phyloP scores from a whole-genome alignment of 2,113 vertebrate genomes.

The Oreochromis aureus region DNA sequence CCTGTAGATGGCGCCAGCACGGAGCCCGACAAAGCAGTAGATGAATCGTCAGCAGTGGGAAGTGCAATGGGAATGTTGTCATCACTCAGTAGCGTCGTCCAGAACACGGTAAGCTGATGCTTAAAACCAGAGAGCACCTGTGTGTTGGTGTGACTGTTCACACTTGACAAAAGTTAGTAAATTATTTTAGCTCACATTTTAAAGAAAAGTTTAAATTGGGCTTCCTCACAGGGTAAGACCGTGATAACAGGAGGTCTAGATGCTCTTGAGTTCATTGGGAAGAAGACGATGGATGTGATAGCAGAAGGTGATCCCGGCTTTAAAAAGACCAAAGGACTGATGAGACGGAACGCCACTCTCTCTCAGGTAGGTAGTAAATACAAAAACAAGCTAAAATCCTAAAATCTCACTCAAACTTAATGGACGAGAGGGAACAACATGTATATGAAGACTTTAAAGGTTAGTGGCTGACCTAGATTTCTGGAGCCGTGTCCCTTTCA shows the following conservation, averaged over 20 bases:
- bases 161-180: background rate
- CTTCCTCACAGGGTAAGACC: conserved; percentile 79
- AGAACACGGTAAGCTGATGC: conserved; percentile 83
- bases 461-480: background rate
- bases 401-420: background rate
- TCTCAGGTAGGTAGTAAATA: conserved; percentile 80
- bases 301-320: conserved; percentile 97
- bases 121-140: background rate
- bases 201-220: background rate
- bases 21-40: conserved; percentile 33
- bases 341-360: conserved; percentile 82
- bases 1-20: conserved; percentile 47
- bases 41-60: conserved; percentile 60
- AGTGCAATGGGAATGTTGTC: conserved; percentile 87
- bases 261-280: conserved; percentile 96
- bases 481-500: background rate
- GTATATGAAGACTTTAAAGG: background rate
- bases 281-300: conserved; percentile 99
- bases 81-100: conserved; percentile 86
- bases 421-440: background rate
- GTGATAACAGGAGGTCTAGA: conserved; percentile 90
- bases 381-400: background rate
- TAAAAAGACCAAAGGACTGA: conserved; percentile 91
- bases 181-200: background rate
- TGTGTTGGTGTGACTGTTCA: background rate